Conservation (phyloP, 2,888 invertebrate species). For the Archaeoteleia sp. region DNA sequence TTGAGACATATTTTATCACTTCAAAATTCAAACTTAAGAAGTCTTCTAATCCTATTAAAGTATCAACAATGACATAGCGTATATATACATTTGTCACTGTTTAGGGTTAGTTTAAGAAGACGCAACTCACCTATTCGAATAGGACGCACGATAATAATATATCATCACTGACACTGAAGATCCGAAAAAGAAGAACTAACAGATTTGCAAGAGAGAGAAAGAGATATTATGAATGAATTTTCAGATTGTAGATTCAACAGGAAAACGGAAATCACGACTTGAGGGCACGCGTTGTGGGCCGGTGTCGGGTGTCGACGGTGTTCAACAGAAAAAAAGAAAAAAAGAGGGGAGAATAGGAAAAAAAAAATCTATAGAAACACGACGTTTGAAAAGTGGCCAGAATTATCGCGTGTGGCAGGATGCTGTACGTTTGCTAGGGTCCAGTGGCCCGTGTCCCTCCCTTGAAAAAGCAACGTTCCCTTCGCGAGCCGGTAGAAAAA, state of each 20-base stretch:
- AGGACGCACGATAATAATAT: slow-evolving; percentile 1
- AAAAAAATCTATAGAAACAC: slow-evolving; percentile 54
- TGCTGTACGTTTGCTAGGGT: slow-evolving; percentile 49
- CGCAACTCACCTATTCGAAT: slow-evolving; percentile 2
- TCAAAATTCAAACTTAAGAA: too few species aligned
- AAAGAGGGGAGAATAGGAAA: slow-evolving; percentile 34
- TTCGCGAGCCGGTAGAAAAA: slow-evolving; percentile 53
- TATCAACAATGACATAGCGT: background rate
- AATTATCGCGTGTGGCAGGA: slow-evolving; percentile 67
- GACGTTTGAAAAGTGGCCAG: slow-evolving; percentile 70
- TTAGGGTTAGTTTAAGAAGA: background rate
- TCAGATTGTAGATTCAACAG: slow-evolving; percentile 48
- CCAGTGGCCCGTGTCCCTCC: slow-evolving; percentile 36
- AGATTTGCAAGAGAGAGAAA: slow-evolving; percentile 1
- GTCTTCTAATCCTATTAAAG: too few species aligned
- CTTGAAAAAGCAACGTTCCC: slow-evolving; percentile 47
- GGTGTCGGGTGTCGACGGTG: slow-evolving; percentile 67
- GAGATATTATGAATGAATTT: slow-evolving; percentile 5
- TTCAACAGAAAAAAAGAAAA: slow-evolving; percentile 54
- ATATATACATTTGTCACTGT: background rate
- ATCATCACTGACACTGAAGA: slow-evolving; percentile 1
- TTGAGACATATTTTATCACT: too few species aligned
- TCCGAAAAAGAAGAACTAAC: background rate
- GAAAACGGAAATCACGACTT: slow-evolving; percentile 64
- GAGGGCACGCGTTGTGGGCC: slow-evolving; percentile 58